Percentiles rank a stretch among this genome's conserved stretches.
Conservation (phyloP, 2,888 invertebrate genomes). For the Drosophila colorata region DNA sequence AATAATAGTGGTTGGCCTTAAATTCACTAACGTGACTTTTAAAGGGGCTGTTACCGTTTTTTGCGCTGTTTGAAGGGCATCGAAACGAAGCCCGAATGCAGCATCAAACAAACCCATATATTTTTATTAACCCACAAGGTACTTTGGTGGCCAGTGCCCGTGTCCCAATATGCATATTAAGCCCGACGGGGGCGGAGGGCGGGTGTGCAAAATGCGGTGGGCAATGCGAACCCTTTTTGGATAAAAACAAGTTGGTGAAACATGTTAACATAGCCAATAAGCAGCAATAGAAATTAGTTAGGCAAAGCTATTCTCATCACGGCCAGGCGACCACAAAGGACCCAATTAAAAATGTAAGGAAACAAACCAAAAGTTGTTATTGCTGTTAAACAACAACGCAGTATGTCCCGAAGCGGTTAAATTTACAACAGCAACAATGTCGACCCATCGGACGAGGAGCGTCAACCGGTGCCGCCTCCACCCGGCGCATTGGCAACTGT, state of each 20-base stretch:
- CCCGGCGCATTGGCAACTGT: constrained; percentile 22
- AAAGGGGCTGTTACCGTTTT: background rate
- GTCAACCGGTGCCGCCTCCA: constrained; percentile 44
- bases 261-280: constrained; percentile 82
- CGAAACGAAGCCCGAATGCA: constrained; percentile 41
- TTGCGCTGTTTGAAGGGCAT: constrained; percentile 7
- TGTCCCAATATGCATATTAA: constrained; percentile 77
- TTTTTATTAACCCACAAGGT: constrained; percentile 73
- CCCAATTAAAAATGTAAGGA: constrained; percentile 84
- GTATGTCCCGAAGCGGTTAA: constrained; percentile 84
- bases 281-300: constrained; percentile 80
- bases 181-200: constrained; percentile 10
- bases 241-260: constrained; percentile 79
- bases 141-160: constrained; percentile 58
- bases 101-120: constrained; percentile 78
- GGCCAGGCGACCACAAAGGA: constrained; percentile 79
- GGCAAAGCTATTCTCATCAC: constrained; percentile 73
- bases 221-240: constrained; percentile 63
- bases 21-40: constrained; percentile 2
- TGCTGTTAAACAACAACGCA: constrained; percentile 76
- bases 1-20: constrained; percentile 13
- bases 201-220: constrained; percentile 1
- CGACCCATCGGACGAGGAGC: constrained; percentile 44
- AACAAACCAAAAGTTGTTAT: constrained; percentile 82
- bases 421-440: constrained; percentile 78